phyloP scores from a whole-genome alignment of 2,113 vertebrate species.

The Monopterus albus region DNA sequence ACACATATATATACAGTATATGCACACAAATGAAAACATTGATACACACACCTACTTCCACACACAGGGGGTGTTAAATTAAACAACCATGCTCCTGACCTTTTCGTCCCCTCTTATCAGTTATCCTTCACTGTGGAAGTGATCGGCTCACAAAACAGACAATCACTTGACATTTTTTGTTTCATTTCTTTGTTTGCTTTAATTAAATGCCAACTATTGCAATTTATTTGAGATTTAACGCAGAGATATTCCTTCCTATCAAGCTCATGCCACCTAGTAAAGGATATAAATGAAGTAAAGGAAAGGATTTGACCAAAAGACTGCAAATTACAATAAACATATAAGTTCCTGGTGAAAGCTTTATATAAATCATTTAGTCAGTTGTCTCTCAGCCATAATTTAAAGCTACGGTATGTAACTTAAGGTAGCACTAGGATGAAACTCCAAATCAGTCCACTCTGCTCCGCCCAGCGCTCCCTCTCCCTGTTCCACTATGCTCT shows the following conservation, averaged over 20 bases:
- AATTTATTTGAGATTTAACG: slow-evolving; percentile 53
- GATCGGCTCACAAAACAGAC: slow-evolving; percentile 55
- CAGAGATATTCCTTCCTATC: slow-evolving; percentile 20
- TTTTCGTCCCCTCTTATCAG: slow-evolving; percentile 73
- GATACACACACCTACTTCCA: not conserved
- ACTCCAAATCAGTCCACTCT: too few species aligned
- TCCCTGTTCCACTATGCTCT: too few species aligned
- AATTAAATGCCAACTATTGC: slow-evolving; percentile 62
- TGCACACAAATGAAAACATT: slow-evolving; percentile 40
- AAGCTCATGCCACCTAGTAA: not conserved
- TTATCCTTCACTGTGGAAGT: slow-evolving; percentile 48
- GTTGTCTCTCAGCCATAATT: too few species aligned
- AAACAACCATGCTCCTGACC: slow-evolving; percentile 61
- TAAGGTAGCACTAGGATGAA: too few species aligned
- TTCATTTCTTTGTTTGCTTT: slow-evolving; percentile 70
- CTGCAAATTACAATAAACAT: not conserved
- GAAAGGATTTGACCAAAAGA: not conserved
- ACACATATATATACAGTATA: slow-evolving; percentile 31
- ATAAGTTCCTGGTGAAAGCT: not conserved
- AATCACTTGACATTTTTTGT: slow-evolving; percentile 43
- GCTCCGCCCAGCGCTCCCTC: too few species aligned
- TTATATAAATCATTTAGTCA: too few species aligned
- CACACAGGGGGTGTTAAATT: slow-evolving; percentile 53
- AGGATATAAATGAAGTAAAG: not conserved
- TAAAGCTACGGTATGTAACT: too few species aligned